Base-by-base conservation (phyloP, 2,888 invertebrate species). In the Polymixis flavicincta region DNA sequence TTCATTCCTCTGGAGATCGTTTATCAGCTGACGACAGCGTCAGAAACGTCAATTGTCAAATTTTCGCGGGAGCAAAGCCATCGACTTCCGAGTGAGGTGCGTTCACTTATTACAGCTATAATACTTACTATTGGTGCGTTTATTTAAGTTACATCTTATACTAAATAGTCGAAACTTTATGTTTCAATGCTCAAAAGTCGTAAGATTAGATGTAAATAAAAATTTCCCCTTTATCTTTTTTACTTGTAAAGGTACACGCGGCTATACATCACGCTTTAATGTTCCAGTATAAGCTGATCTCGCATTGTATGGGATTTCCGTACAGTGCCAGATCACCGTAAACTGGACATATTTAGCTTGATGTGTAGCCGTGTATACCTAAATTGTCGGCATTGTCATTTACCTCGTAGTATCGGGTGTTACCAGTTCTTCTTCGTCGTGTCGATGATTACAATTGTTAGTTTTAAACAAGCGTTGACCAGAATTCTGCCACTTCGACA, bases 41-140 rank as follows among this genome's bases (percentile, higher is more conserved):
- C 91, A 54, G 42, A 68, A 83, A 87, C 68, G 87, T 88, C 88
- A 88, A 86, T 89, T 91, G 94, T 93, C 93, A 93, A 92, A 93
- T 92, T 93, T 94, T 92, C 92, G 94, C 95, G 94, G 93, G 92
- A 92, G 86, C 52, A 3, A 25, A 52, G 9, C 50, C 78, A 74
- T 63, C 32, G 66, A 14, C 0, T 73, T 48, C 2, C 59, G 71
- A 77, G 50, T 71, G 6, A 14, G 37, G 70, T 78, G 82, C 82
- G 78, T 81, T 78, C 68, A 64, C 8, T 37, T 17, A 17, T 0
- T 6, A 45, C 8, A 22, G 22, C 8, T 50, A 37, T 37, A 6
- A 37, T n/a, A 45, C 50, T 9, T 50, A 37, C 5, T 59, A 32
- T 17, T 9, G 42, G 3, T 50, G n/a, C 42, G 25, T 52, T 66